Conservation (phyloP, 2,888 invertebrate species). For the Zonitis immaculata region DNA sequence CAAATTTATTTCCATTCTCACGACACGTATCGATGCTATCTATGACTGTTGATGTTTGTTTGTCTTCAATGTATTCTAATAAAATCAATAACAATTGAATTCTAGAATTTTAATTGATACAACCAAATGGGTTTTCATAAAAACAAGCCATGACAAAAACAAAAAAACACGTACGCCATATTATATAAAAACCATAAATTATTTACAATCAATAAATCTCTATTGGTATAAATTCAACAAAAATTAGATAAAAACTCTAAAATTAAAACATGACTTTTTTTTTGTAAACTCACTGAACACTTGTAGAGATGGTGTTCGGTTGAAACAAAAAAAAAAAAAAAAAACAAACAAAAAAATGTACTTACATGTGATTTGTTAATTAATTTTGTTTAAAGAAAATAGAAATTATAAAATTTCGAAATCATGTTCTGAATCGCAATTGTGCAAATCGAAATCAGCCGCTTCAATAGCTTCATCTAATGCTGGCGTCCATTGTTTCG, state of each 20-base stretch:
- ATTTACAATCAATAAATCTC: background rate
- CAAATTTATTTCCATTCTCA: background rate
- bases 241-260: background rate
- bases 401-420: conserved; percentile 76
- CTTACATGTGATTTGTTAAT: conserved; percentile 3
- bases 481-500: conserved; percentile 67
- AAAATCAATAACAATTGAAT: background rate
- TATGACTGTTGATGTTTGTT: conserved; percentile 4
- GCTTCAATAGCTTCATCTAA: conserved; percentile 43
- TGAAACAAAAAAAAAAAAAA: too few species aligned
- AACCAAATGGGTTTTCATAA: background rate
- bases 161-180: background rate
- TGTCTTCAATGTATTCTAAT: background rate
- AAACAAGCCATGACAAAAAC: background rate
- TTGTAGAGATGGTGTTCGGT: too few species aligned
- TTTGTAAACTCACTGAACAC: background rate
- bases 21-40: too few species aligned
- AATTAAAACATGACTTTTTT: background rate
- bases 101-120: background rate
- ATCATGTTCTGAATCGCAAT: conserved; percentile 73
- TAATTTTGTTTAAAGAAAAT: too few species aligned
- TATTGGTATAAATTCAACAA: background rate
- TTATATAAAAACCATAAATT: background rate
- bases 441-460: conserved; percentile 59
- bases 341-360: too few species aligned